Conservation (phyloP, 2,113 vertebrate species). For the Bubo bubo region DNA sequence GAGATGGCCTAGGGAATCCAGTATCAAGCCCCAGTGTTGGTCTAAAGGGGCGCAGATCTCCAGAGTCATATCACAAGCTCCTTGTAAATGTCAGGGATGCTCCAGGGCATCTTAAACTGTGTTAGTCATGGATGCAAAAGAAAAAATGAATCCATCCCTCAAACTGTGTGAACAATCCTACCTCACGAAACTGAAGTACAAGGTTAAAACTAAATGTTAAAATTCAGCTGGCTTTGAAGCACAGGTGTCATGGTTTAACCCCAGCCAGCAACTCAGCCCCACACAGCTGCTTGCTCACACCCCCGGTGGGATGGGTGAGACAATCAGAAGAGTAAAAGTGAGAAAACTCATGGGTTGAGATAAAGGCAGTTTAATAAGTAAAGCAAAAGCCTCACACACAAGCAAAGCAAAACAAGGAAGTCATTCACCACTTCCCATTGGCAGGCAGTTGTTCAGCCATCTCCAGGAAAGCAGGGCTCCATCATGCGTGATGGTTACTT, state of each 20-base stretch:
- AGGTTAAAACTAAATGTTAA: background rate
- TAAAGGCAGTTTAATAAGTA: background rate
- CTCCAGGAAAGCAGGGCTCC: background rate
- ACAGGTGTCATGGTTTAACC: background rate
- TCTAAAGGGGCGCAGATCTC: background rate
- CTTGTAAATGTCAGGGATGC: background rate
- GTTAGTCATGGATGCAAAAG: background rate
- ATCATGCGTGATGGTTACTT: fast-evolving
- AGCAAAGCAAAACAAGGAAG: background rate
- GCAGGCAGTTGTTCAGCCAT: background rate
- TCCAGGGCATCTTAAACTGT: background rate
- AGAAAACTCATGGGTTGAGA: background rate
- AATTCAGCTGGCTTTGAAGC: background rate
- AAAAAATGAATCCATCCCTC: background rate
- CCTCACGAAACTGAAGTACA: background rate
- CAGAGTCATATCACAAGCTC: background rate
- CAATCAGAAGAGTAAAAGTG: background rate
- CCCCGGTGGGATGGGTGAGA: background rate
- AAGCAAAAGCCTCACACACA: background rate
- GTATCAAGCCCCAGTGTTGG: background rate
- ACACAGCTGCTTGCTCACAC: background rate
- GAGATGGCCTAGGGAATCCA: background rate
- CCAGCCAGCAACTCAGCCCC: background rate
- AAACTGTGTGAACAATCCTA: background rate
- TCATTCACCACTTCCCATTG: background rate